These are phyloP conservation scores for Drosophila aff. DNA, from an alignment of 1,140 invertebrate species.

Conservation along the genomic window DNA sequence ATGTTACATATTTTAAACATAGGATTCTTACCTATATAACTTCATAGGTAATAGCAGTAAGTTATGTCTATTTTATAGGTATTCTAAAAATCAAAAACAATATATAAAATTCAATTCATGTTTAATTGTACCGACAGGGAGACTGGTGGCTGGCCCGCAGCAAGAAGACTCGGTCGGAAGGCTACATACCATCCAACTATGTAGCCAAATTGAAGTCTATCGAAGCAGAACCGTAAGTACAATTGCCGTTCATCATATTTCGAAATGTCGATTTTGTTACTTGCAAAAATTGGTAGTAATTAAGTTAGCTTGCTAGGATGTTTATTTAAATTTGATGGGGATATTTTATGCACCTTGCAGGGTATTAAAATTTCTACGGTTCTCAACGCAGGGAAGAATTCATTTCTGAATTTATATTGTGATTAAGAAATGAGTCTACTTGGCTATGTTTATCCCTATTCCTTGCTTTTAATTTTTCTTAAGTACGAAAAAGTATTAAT, in stretches of 20 bases:
- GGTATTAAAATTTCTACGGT: not conserved
- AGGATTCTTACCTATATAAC: not conserved
- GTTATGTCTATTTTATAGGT: not conserved
- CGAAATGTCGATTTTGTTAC: too few species aligned
- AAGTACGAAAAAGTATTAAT: too few species aligned
- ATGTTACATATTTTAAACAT: not conserved
- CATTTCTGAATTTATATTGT: not conserved
- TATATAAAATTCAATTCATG: not conserved
- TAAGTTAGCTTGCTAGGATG: not conserved
- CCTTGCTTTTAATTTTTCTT: not conserved
- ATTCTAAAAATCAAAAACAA: not conserved
- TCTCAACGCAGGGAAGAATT: not conserved
- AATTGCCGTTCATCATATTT: not conserved
- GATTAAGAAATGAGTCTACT: not conserved
- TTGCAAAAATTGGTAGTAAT: not conserved
- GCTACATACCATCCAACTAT: constrained; percentile 99
- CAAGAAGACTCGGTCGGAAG: constrained; percentile 97
- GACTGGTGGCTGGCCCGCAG: constrained; percentile 99
- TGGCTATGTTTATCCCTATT: not conserved
- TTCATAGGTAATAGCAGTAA: not conserved
- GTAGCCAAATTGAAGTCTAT: constrained; percentile 99
- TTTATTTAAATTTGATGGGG: not conserved
- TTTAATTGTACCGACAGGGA: constrained; percentile 86
- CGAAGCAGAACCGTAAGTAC: constrained; percentile 99
- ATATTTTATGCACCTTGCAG: not conserved